Evolutionary conservation across 2,888 invertebrate species (phyloP).

Genomic region (Schrankia costaestrigalis): DNA sequence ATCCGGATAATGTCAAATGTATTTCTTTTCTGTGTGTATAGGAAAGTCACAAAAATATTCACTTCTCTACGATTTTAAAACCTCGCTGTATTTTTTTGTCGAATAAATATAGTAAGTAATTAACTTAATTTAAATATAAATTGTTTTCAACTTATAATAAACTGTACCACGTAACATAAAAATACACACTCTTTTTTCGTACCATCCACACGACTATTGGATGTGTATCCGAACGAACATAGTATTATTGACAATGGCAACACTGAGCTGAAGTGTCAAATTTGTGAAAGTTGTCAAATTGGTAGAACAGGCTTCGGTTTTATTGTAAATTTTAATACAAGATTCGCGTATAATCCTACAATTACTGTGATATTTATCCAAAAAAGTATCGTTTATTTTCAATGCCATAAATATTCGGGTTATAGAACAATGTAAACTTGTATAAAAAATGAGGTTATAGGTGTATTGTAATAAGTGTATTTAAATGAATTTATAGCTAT

Average conservation of each 20-base stretch:
- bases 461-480: slow-evolving; percentile 55
- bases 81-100: too few species aligned
- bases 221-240: slow-evolving; percentile 29
- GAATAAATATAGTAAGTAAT: too few species aligned
- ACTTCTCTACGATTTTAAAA: too few species aligned
- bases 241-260: slow-evolving; percentile 39
- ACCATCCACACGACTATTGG: too few species aligned
- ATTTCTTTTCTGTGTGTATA: too few species aligned
- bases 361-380: slow-evolving; percentile 29
- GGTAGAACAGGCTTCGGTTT: slow-evolving; percentile 37
- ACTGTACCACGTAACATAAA: too few species aligned
- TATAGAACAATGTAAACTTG: slow-evolving; percentile 43
- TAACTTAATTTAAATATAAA: too few species aligned
- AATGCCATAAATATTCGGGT: slow-evolving; percentile 24
- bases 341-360: slow-evolving; percentile 28
- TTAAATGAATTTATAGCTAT: slow-evolving; percentile 49
- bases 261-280: slow-evolving; percentile 43
- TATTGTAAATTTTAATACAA: slow-evolving; percentile 38
- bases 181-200: too few species aligned
- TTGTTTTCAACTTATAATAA: too few species aligned
- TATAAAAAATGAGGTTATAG: slow-evolving; percentile 64
- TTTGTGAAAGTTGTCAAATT: slow-evolving; percentile 64
- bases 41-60: too few species aligned
- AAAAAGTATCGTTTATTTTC: slow-evolving; percentile 23
- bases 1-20: too few species aligned